A percentile compares a stretch with the other conserved stretches of the same genome.
Evolutionary conservation across 2,888 invertebrate species (phyloP).

Genomic region (Augiades crinisus): DNA sequence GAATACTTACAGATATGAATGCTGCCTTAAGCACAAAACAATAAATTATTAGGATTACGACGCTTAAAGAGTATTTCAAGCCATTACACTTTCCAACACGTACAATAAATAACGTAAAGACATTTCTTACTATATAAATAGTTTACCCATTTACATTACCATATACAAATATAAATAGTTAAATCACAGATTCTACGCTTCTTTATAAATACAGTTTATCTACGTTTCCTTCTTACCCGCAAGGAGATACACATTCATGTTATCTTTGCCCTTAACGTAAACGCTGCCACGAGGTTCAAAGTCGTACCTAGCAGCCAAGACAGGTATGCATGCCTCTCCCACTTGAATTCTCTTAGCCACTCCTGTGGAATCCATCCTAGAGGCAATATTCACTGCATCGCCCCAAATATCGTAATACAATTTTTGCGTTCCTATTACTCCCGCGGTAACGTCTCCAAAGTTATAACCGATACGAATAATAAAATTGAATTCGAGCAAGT

Average conservation of each 20-base stretch:
- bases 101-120: conserved; percentile 38
- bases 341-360: conserved; percentile 92
- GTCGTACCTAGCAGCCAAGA: conserved; percentile 87
- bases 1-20: conserved; percentile 34
- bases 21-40: conserved; percentile 49
- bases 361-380: conserved; percentile 98
- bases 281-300: conserved; percentile 97
- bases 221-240: conserved; percentile 76
- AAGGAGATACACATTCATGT: conserved; percentile 94
- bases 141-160: conserved; percentile 31
- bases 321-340: conserved; percentile 87
- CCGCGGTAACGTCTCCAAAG: conserved; percentile 97
- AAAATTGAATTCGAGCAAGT: conserved; percentile 94
- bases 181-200: conserved; percentile 79
- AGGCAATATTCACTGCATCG: conserved; percentile 98
- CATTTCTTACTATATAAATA: conserved; percentile 34
- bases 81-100: conserved; percentile 46
- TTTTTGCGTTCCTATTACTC: conserved; percentile 97
- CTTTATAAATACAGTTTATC: conserved; percentile 44
- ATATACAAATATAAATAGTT: conserved; percentile 42
- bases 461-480: conserved; percentile 94
- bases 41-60: conserved; percentile 60
- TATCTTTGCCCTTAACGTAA: conserved; percentile 97
- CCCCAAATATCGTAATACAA: conserved; percentile 99
- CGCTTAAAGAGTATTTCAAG: conserved; percentile 65